Evolutionary conservation across 2,113 vertebrate genomes (phyloP).

Genomic region (Pterophyllum scalare): DNA sequence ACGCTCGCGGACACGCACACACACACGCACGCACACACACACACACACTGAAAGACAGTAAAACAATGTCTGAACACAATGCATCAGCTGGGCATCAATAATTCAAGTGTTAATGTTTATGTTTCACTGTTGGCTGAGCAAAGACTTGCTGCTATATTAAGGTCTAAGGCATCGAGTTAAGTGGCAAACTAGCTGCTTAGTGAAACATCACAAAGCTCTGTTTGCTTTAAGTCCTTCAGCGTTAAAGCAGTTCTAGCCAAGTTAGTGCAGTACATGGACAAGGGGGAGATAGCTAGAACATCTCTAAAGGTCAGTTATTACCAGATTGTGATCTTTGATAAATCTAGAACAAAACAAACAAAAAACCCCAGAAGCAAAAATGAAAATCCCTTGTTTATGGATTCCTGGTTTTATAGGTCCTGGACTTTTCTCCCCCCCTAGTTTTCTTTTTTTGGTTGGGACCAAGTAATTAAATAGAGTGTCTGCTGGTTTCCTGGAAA

Average conservation of each 20-base stretch:
- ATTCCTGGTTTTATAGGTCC: background rate
- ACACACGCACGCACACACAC: background rate
- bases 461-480: slow-evolving; percentile 6
- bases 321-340: background rate
- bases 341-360: background rate
- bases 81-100: slow-evolving; percentile 65
- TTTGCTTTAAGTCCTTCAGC: background rate
- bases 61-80: slow-evolving; percentile 26
- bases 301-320: background rate
- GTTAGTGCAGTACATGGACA: background rate
- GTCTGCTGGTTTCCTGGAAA: slow-evolving; percentile 18
- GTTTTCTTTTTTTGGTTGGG: slow-evolving; percentile 11
- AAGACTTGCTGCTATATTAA: slow-evolving; percentile 52
- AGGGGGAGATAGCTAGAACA: background rate
- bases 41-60: background rate
- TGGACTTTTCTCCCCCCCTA: background rate
- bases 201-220: slow-evolving; percentile 1
- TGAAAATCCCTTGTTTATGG: background rate
- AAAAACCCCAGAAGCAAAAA: background rate
- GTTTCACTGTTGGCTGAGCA: slow-evolving; percentile 43
- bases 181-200: slow-evolving; percentile 39
- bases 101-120: slow-evolving; percentile 65
- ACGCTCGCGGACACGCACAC: background rate
- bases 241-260: background rate
- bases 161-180: slow-evolving; percentile 17